Evolutionary conservation across 2,113 vertebrate species (phyloP), one percentile per base, ranked within the genome.

Genomic region (Todiramphus chloris): DNA sequence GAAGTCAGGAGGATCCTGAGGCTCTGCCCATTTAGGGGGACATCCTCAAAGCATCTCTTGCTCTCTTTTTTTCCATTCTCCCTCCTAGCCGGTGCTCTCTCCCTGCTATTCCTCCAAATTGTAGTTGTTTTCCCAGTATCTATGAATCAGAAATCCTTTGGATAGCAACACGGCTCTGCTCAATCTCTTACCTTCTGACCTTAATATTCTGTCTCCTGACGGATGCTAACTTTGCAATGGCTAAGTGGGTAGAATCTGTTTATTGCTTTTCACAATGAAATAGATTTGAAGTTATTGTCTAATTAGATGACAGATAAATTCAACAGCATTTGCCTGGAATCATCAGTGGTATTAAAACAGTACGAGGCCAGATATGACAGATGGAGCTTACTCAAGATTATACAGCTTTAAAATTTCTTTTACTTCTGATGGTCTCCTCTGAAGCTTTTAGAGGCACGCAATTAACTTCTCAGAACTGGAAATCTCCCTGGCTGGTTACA

Each of bases 291-390:
- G 87, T 91, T 94, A 84, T 17, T 68, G 80, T 88, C 95, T 97
- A 98, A 98, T 98, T 97, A 98, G 97, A 87, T 53, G 39, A 92
- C 93, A 94, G 80, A 96, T 91, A 93, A 93, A 94, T 94, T 97
- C 97, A 96, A 87, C 76, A 93, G 90, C 91, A 92, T 89, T 97
- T 93, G 95, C 94, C 94, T 87, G 17, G 66, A 95, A 91, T 93
- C 69, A 20, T 53, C 74, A 93, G 91, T 89, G 70, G 83, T 88
- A 68, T 91, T 95, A 79, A 66, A 96, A 87, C 90, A 92, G 95
- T 70, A 89, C 97, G 96, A 97, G 96, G 93, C 94, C 93, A 97
- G 89, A 84, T 89, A 95, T 96, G 95, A 97, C 97, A 97, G 93
- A 96, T 95, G 97, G 94, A 91, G 75, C 58, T 87, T 96, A 90